Evolutionary conservation across 2,888 invertebrate species (phyloP).

Genomic region (Drosophila sordidapex): DNA sequence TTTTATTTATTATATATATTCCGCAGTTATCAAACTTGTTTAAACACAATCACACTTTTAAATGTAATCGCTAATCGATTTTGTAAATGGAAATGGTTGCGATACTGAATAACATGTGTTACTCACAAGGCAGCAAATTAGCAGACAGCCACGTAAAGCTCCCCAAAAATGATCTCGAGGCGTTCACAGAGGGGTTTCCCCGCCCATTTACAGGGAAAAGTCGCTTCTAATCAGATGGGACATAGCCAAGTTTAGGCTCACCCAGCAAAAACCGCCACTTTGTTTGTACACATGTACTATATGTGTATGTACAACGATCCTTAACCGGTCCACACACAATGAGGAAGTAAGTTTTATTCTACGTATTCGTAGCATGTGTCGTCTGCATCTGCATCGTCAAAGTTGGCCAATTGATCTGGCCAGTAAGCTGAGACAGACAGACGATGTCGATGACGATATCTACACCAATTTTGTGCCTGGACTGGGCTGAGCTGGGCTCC

Average conservation of each 20-base stretch:
- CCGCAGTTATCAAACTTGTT: not conserved
- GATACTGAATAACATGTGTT: constrained; percentile 51
- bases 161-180: not conserved
- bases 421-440: constrained; percentile 57
- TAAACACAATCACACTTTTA: not conserved
- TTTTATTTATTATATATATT: not conserved
- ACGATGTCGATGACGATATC: constrained; percentile 29
- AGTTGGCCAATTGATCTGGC: constrained; percentile 59
- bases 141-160: constrained; percentile 34
- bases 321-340: constrained; percentile 58
- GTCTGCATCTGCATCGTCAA: constrained; percentile 35
- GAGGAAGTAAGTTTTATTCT: constrained; percentile 77
- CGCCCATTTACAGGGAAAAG: not conserved
- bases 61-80: not conserved
- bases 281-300: constrained; percentile 16
- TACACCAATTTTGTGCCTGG: constrained; percentile 16
- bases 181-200: not conserved
- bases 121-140: constrained; percentile 58
- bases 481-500: constrained; percentile 14
- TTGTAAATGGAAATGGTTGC: not conserved
- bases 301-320: constrained; percentile 7
- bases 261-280: constrained; percentile 6
- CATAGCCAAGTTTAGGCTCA: constrained; percentile 17
- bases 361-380: constrained; percentile 67
- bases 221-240: constrained; percentile 13